phyloP scores from a whole-genome alignment of 2,797 vertebrate genomes.

The Xiphorhynchus erythropygius region DNA sequence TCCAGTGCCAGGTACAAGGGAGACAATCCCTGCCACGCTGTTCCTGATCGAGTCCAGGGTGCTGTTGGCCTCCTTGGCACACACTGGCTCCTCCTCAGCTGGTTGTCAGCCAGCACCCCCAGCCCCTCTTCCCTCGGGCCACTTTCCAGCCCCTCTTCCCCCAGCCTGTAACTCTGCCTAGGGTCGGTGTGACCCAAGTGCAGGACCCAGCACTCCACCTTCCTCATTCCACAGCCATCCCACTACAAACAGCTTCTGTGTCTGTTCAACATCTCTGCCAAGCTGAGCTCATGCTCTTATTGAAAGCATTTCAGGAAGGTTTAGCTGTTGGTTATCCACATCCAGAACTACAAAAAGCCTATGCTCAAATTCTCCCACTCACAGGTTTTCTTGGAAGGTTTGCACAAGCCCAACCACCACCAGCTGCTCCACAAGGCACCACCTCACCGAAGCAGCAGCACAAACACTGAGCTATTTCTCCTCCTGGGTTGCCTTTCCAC shows the following conservation, averaged over 20 bases:
- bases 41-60: background rate
- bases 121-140: background rate
- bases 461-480: background rate
- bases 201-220: background rate
- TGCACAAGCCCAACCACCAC: accelerated
- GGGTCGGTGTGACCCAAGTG: background rate
- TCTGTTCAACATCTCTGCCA: background rate
- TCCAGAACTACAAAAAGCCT: background rate
- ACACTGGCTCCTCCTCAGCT: background rate
- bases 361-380: background rate
- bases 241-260: background rate
- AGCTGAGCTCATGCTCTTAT: background rate
- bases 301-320: background rate
- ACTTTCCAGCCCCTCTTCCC: background rate
- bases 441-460: background rate
- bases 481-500: background rate
- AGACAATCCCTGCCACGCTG: accelerated
- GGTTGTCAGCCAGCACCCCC: accelerated
- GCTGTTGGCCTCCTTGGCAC: too few species aligned
- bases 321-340: background rate
- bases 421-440: background rate
- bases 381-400: background rate
- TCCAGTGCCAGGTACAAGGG: background rate
- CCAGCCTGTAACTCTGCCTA: background rate
- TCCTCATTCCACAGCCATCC: background rate